These are phyloP conservation scores for Dendrolimus kikuchii DNA, from an alignment of 1,140 invertebrate species.

Conservation along the genomic window DNA sequence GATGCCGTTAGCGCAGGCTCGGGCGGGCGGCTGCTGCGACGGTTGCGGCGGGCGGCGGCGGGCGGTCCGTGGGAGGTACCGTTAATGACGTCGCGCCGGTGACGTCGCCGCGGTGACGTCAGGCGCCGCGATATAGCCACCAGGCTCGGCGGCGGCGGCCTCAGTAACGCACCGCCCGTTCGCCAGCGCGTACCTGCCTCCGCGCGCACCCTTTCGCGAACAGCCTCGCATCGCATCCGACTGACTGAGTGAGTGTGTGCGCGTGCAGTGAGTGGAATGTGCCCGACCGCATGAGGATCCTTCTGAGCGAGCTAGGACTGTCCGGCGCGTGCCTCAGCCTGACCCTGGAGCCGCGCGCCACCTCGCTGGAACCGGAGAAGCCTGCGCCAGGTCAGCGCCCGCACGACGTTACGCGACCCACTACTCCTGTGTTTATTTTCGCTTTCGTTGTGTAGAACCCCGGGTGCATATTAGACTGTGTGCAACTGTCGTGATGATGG, in stretches of 20 bases:
- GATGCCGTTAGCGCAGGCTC: conserved; percentile 69
- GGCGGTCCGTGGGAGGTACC: conserved; percentile 68
- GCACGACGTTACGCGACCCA: conserved; percentile 48
- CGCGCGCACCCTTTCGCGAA: conserved; percentile 46
- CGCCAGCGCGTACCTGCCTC: conserved; percentile 57
- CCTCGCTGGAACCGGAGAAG: conserved; percentile 67
- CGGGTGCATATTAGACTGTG: conserved; percentile 63
- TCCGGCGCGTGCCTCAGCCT: conserved; percentile 66
- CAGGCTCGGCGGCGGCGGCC: conserved; percentile 65
- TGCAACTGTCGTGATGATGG: conserved; percentile 69
- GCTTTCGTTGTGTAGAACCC: conserved; percentile 69
- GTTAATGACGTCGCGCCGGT: conserved; percentile 66
- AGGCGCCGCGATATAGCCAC: conserved; percentile 68
- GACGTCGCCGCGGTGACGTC: conserved; percentile 69
- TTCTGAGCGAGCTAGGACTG: conserved; percentile 71
- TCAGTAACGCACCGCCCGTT: conserved; percentile 69
- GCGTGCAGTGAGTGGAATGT: conserved; percentile 69
- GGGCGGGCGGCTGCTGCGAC: conserved; percentile 51
- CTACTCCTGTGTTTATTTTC: conserved; percentile 69
- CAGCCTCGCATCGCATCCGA: conserved; percentile 23
- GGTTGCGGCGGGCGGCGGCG: conserved; percentile 53
- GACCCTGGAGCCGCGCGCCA: conserved; percentile 65
- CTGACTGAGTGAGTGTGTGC: conserved; percentile 65
- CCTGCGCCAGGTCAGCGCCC: conserved; percentile 70
- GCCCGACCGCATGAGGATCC: conserved; percentile 72